Evolutionary conservation across 2,797 vertebrate genomes (phyloP), one percentile per base, ranked within the genome.

Genomic region (Cossypha niveicapilla): DNA sequence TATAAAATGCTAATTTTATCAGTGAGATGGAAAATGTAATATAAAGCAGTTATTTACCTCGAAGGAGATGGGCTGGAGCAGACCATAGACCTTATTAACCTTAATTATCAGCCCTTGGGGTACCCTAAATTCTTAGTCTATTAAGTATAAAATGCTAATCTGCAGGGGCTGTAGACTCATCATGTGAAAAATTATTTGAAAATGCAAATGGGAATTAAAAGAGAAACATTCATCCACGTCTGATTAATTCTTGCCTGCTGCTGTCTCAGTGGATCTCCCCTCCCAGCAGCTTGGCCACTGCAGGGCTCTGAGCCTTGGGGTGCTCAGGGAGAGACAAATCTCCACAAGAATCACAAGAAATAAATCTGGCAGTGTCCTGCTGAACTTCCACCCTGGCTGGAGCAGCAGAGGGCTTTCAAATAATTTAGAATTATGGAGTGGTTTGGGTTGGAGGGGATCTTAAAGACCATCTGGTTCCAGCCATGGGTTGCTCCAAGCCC

Each of bases 101-200:
- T 85, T 82, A 91, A 90, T 93, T 96, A 92, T 86, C 84, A 87
- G 67, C 37, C 90, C 88, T 80, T 83, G n/a, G 83, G 72, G 92
- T 82, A 60, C 60, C 60, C 67, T 93, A 71, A 94, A 95, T 78
- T 95, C 80, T 58, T 58, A 42, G n/a, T 74, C 74, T 48, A 48
- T 91, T 88, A 84, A 89, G 75, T 90, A 78, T 65, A 62, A 94
- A 91, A 93, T 82, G 45, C 14, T 91, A 70, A 92, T 91, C 88
- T 94, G 66, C 44, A 57, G 78, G 81, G 82, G 48, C 71, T 82
- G 73, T 67, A 50, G 79, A 32, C 45, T 90, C 86, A 88, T 79
- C 81, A 79, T 47, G 78, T 90, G 79, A 73, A 90, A 91, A 80
- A 75, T 77, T 58, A 81, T 88, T 90, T 93, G 45, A 48, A 85